A percentile compares a stretch with the other conserved stretches of the same genome.
phyloP scores from a whole-genome alignment of 2,113 vertebrate species.

The Ictalurus furcatus region DNA sequence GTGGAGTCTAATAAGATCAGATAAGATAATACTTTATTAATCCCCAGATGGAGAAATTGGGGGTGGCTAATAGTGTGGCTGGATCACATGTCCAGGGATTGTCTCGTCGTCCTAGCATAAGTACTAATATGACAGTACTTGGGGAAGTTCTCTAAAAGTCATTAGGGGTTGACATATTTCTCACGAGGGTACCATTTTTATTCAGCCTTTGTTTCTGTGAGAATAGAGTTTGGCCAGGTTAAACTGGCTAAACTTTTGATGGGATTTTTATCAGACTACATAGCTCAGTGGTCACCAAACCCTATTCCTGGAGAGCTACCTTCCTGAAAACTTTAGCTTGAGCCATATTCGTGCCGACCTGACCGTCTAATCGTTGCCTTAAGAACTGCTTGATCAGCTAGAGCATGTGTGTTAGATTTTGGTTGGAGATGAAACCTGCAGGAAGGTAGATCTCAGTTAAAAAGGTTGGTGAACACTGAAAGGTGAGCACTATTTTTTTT shows the following conservation, averaged over 20 bases:
- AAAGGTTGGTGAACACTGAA: too few species aligned
- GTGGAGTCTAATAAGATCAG: conserved; percentile 34
- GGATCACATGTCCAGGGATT: background rate
- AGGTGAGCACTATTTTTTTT: too few species aligned
- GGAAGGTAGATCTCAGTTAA: too few species aligned
- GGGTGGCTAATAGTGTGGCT: conserved; percentile 11
- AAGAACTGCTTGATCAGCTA: too few species aligned
- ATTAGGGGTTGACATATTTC: background rate
- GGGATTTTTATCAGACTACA: background rate
- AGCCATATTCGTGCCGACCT: too few species aligned
- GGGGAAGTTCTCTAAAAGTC: background rate
- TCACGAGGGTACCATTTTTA: background rate
- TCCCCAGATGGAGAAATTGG: too few species aligned
- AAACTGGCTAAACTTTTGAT: background rate
- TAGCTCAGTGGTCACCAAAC: background rate
- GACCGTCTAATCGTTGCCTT: too few species aligned
- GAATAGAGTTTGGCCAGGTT: background rate
- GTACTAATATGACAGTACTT: background rate
- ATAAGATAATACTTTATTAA: too few species aligned
- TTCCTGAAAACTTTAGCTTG: too few species aligned
- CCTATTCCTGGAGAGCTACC: too few species aligned
- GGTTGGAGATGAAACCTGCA: too few species aligned
- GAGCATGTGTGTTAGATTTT: too few species aligned
- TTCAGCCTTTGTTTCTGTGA: background rate
- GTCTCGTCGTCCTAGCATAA: background rate